Conservation (phyloP, 1,140 invertebrate species). For the Lanistes nyassanus region DNA sequence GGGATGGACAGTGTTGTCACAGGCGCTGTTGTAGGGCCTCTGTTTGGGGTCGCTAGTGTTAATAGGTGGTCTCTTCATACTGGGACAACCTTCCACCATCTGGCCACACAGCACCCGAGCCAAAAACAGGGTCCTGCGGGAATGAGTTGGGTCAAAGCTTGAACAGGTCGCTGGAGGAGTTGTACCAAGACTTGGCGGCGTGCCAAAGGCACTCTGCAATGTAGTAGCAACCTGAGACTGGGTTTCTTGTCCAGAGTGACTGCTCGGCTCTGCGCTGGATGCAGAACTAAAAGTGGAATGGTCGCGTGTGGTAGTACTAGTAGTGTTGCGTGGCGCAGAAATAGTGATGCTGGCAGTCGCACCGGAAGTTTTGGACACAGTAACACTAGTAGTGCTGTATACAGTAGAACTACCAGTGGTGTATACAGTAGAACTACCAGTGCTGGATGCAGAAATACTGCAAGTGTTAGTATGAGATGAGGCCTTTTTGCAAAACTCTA, state of each 20-base stretch:
- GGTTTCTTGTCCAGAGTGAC: background rate
- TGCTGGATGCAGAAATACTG: background rate
- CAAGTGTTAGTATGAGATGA: background rate
- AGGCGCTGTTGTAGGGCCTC: background rate
- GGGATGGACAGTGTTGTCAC: background rate
- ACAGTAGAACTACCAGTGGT: background rate
- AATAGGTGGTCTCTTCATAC: background rate
- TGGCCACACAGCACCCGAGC: background rate
- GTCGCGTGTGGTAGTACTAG: too few relatives aligned
- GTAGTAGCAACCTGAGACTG: background rate
- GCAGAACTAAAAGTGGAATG: too few relatives aligned
- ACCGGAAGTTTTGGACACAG: too few relatives aligned
- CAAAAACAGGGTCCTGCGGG: background rate
- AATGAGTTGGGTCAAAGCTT: too few relatives aligned
- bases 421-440: background rate
- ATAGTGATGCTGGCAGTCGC: background rate
- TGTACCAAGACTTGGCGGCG: background rate
- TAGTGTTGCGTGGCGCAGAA: background rate
- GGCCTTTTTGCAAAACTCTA: background rate
- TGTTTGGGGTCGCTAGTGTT: background rate
- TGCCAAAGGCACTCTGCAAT: background rate
- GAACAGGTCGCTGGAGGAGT: background rate
- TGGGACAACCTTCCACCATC: background rate
- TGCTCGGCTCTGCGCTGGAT: too few relatives aligned
- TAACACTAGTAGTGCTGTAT: background rate